These are phyloP conservation scores for Hyles lineata DNA, from an alignment of 2,888 invertebrate species.

Conservation along the genomic window DNA sequence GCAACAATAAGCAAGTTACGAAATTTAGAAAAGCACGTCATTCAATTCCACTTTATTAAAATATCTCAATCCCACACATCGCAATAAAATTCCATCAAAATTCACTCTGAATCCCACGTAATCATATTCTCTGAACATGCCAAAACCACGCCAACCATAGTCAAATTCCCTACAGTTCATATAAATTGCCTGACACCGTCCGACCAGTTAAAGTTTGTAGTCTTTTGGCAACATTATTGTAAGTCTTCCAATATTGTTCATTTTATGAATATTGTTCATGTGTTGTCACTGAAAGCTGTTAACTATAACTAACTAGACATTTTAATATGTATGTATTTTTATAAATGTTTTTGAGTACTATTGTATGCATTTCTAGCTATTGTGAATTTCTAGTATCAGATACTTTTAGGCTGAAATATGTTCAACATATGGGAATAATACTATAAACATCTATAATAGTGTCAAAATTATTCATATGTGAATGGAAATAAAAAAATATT, in stretches of 20 bases:
- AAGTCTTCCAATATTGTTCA: slow-evolving; percentile 16
- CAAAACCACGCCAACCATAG: slow-evolving; percentile 3
- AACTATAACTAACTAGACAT: too few relatives aligned
- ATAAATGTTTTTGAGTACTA: too few relatives aligned
- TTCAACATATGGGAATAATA: too few relatives aligned
- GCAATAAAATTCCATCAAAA: background rate
- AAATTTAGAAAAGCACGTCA: background rate
- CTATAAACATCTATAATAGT: too few relatives aligned
- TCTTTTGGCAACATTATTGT: slow-evolving; percentile 39
- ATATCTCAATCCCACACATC: slow-evolving; percentile 6
- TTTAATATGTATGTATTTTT: too few relatives aligned
- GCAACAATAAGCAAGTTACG: background rate
- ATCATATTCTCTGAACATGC: slow-evolving; percentile 12
- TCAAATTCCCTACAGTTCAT: background rate
- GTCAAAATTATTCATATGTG: too few relatives aligned
- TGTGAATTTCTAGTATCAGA: too few relatives aligned
- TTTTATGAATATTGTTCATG: slow-evolving; percentile 1
- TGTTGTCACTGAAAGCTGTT: slow-evolving; percentile 19
- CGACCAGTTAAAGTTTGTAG: slow-evolving; percentile 33
- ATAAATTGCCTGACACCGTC: slow-evolving; percentile 29
- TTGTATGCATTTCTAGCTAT: too few relatives aligned
- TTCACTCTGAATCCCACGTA: background rate
- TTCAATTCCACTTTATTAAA: background rate
- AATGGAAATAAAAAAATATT: too few relatives aligned
- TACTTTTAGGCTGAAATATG: too few relatives aligned